Base-by-base conservation (phyloP, 2,888 invertebrate species). In the Agrilus biguttatus region DNA sequence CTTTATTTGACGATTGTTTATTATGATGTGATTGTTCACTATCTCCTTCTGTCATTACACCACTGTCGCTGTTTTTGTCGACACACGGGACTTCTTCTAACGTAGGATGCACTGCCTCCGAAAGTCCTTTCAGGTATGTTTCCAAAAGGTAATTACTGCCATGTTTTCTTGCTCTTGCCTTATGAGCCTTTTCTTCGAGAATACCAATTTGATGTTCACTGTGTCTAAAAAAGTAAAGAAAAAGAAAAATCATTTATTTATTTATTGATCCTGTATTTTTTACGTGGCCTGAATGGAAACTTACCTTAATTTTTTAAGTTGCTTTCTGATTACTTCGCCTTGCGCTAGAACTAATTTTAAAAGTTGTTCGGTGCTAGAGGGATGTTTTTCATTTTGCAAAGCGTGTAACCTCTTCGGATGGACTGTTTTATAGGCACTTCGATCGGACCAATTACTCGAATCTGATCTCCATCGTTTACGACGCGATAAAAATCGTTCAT, bases 111-210 rank as follows among this genome's bases (percentile, higher is more conserved):
- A 62, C 61, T n/a, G 66, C 66, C 52, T 70, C 71, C 32, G 72
- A 66, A 23, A 71, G 53, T n/a, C 72, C 72, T 51, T 72, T 73
- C 36, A 86, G 70, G 59, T 86, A 86, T 1, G 85, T 80, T 61
- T 85, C 83, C 13, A 85, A 68, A 39, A 86, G 71, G 60, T 86
- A 86, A 63, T 86, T 85, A 48, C 82, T 82, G 14, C 85, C 85
- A 57, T 83, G 76, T 55, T 82, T 80, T 49, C 80, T 75, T 65
- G 82, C 78, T 39, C 84, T 69, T 37, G 72, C 75, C 49, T 77
- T 75, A 63, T 86, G 85, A 23, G 83, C 80, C 57, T 83, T 80
- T 57, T 83, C 81, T 68, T 85, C 85, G 53, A 84, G 74, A 55
- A 76, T 76, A 49, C 82, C 81, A 53, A 89, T 88, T 55, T 85